Base-by-base conservation (phyloP, 2,888 invertebrate species). In the Kuschelorhynchus macadamiae region DNA sequence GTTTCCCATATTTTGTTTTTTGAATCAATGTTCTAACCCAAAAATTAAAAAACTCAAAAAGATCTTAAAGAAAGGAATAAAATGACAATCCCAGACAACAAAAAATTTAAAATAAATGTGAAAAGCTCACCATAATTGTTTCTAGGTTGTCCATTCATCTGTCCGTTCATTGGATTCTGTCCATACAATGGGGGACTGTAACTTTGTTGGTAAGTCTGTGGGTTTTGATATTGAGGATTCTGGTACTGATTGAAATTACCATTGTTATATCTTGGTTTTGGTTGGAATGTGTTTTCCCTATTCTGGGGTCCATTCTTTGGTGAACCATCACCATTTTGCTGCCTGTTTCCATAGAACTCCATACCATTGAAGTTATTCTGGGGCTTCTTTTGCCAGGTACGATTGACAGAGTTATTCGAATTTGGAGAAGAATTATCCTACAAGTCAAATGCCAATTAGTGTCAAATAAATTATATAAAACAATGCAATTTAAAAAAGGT, bases 221-320 rank as follows among this genome's bases (percentile, higher is more conserved):
- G 61, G 60, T 76, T 82, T 77, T 71, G 81, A 57, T 77, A 80
- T 71, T 85, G 85, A 55, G 86, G 86, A 67, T 85, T 87, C 74
- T 87, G 88, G 75, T 88, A 87, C n/a, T 71, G 68, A 32, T 67
- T 66, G 47, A 65, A 75, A 8, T 87, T 86, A 81, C 85, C 86
- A 74, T 88, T 90, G 49, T 87, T 88, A 73, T 87, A 88, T 17
- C 88, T 88, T 77, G 88, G 87, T 17, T 86, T 86, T 69, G 81
- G 78, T 56, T 85, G 86, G 67, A 76, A 79, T 8, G 76, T 78
- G 71, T 88, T 87, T 74, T 86, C 86, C 72, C 84, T 86, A 82
- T 74, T 83, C n/a, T 71, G 44, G 1, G 67, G 68, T n/a, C 66
- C 70, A 47, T 65, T 60, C 18, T 72, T 75, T 30, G 73, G 75